Evolutionary conservation across 2,888 invertebrate genomes (phyloP).

Genomic region (Amiota minor): DNA sequence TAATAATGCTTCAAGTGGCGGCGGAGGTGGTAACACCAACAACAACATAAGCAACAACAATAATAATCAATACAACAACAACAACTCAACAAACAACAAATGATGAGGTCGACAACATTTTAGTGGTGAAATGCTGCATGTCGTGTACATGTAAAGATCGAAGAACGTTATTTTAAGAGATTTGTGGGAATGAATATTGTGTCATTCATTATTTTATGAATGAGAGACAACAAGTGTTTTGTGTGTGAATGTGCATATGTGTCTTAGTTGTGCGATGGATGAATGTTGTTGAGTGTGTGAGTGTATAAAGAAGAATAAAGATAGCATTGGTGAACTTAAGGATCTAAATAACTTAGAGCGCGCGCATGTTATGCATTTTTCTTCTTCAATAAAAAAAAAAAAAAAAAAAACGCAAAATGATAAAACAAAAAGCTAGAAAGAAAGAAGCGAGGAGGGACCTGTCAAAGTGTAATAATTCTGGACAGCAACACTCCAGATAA

Average conservation of each 20-base stretch:
- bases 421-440: background rate
- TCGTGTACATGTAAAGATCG: no score
- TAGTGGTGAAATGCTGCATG: no score
- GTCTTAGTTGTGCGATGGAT: background rate
- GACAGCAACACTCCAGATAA: no score
- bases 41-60: conserved; percentile 33
- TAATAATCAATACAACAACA: conserved; percentile 23
- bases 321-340: no score
- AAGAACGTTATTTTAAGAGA: no score
- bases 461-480: no score
- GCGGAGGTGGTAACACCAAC: conserved; percentile 24
- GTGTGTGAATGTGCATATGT: conserved; percentile 36
- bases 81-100: conserved; percentile 49
- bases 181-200: conserved; percentile 29
- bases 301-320: conserved; percentile 18
- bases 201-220: conserved; percentile 38
- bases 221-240: conserved; percentile 34
- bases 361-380: conserved; percentile 36
- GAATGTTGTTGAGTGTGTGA: conserved; percentile 27
- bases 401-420: background rate
- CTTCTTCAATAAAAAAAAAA: background rate
- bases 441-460: background rate
- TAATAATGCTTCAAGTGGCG: conserved; percentile 10
- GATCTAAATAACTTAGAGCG: background rate
- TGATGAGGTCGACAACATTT: background rate